Percentiles rank a stretch among this genome's conserved stretches.
Conservation (phyloP, 2,888 invertebrate species). For the Drosophila affinis region DNA sequence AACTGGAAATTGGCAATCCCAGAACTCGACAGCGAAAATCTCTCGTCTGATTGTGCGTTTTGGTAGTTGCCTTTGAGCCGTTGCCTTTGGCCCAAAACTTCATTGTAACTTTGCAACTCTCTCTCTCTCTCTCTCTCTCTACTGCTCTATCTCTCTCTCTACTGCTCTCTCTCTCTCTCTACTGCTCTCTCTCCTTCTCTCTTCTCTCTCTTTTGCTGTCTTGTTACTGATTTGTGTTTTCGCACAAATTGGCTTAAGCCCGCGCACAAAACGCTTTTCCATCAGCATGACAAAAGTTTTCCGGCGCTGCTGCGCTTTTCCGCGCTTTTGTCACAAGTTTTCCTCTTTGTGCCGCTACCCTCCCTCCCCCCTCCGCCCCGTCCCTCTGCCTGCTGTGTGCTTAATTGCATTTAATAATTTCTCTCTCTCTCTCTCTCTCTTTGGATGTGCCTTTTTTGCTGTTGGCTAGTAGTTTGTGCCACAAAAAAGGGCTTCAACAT, state of each 20-base stretch:
- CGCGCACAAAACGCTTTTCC: conserved; percentile 66
- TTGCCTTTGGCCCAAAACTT: conserved; percentile 50
- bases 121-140: too few species aligned
- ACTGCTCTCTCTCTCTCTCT: too few species aligned
- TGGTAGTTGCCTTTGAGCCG: conserved; percentile 56
- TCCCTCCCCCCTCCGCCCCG: neutral
- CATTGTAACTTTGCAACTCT: conserved; percentile 45
- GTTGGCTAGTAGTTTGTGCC: conserved; percentile 8
- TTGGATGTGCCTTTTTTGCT: conserved; percentile 39
- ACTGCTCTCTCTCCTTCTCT: too few species aligned
- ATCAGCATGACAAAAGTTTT: conserved; percentile 64
- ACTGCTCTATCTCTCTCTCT: too few species aligned
- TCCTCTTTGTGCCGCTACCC: conserved; percentile 15
- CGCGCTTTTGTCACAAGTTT: conserved; percentile 72
- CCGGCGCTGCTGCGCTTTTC: conserved; percentile 65
- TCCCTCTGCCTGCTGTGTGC: conserved; percentile 21
- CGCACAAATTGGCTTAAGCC: conserved; percentile 77
- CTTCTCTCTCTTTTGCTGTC: conserved; percentile 7
- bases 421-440: conserved; percentile 36
- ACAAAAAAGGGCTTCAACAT: conserved; percentile 51
- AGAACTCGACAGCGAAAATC: neutral
- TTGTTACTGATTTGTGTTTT: conserved; percentile 54
- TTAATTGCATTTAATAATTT: conserved; percentile 74
- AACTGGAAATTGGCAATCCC: conserved; percentile 6
- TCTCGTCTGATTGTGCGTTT: conserved; percentile 57